Conservation (phyloP, 2,888 invertebrate species). For the Andrena dorsata region DNA sequence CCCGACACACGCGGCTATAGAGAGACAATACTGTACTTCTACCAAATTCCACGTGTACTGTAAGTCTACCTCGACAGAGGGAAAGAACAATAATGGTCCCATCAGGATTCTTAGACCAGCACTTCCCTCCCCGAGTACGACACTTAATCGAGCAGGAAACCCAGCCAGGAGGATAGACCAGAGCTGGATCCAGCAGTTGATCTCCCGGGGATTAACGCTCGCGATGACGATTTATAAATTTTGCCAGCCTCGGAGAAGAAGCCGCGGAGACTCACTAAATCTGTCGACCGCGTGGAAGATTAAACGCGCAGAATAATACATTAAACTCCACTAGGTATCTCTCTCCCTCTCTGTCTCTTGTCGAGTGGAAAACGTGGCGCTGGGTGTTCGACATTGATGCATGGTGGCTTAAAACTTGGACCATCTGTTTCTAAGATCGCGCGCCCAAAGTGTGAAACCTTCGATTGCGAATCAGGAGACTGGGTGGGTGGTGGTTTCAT, state of each 20-base stretch:
- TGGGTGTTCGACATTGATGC: slow-evolving; percentile 41
- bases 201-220: slow-evolving; percentile 2
- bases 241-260: background rate
- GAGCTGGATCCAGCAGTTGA: background rate
- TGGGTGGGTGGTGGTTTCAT: background rate
- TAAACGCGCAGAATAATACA: slow-evolving; percentile 38
- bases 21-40: too few species aligned
- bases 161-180: background rate
- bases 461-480: slow-evolving; percentile 17
- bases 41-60: background rate
- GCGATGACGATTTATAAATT: slow-evolving; percentile 27
- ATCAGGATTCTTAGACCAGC: background rate
- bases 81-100: background rate
- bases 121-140: background rate
- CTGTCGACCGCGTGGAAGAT: slow-evolving; percentile 19
- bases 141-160: background rate
- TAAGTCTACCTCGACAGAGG: background rate
- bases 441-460: slow-evolving; percentile 8
- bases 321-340: slow-evolving; percentile 21
- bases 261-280: background rate
- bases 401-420: slow-evolving; percentile 43
- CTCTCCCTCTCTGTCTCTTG: background rate
- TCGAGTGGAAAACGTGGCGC: slow-evolving; percentile 1
- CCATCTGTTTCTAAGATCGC: slow-evolving; percentile 34
- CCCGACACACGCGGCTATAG: too few species aligned